A percentile compares a stretch with the other conserved stretches of the same genome.
These are phyloP conservation scores for Xestia ashworthii DNA, from an alignment of 2,888 invertebrate genomes.

Conservation along the genomic window DNA sequence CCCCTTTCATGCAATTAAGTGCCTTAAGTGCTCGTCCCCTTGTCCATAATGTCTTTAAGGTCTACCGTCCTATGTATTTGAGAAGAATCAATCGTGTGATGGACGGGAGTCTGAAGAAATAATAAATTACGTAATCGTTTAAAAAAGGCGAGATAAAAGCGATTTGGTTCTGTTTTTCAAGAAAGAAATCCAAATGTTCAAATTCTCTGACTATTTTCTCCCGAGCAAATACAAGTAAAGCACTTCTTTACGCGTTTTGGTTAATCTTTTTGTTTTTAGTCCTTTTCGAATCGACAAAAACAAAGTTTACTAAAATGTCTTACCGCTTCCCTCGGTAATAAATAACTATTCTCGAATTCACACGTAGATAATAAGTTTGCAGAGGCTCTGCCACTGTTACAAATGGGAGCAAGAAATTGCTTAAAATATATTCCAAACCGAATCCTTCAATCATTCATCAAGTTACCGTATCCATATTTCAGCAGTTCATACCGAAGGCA, in stretches of 20 bases:
- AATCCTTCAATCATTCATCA: not conserved
- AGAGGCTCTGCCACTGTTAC: not conserved
- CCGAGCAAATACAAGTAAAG: not conserved
- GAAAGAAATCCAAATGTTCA: conserved; percentile 1
- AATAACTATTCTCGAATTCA: conserved; percentile 1
- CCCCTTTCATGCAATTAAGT: conserved; percentile 59
- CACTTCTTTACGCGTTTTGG: not conserved
- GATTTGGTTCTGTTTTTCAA: conserved; percentile 9
- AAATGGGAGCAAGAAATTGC: not conserved
- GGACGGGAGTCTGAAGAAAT: conserved; percentile 28
- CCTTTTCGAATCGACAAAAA: not conserved
- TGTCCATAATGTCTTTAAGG: conserved; percentile 43
- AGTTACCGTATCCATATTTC: conserved; percentile 48
- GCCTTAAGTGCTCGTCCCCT: conserved; percentile 49
- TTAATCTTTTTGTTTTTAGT: not conserved
- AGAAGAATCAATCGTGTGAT: conserved; percentile 42
- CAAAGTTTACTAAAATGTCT: not conserved
- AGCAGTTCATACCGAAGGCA: conserved; percentile 5
- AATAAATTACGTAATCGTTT: conserved; percentile 48
- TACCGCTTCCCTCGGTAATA: not conserved
- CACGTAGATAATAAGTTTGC: not conserved
- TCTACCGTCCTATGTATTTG: conserved; percentile 32
- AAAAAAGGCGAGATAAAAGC: conserved; percentile 33
- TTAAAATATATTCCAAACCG: not conserved
- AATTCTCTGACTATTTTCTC: conserved; percentile 9